Evolutionary conservation across 1,140 invertebrate species (phyloP).

Genomic region (Nephotettix cincticeps): DNA sequence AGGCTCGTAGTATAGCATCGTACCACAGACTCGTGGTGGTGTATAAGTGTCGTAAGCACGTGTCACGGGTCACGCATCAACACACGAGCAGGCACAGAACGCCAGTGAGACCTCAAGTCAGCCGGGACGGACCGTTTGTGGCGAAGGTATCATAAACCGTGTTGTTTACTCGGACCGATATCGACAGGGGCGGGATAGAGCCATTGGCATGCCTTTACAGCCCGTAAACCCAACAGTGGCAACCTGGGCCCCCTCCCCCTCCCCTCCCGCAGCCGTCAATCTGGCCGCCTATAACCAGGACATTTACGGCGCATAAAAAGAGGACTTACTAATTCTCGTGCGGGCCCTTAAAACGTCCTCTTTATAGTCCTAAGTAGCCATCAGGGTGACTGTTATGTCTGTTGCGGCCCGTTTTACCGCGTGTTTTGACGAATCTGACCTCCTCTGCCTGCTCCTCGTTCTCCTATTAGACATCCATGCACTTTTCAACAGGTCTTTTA

Average conservation of each 20-base stretch:
- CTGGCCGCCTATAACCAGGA: background rate
- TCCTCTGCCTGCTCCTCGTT: background rate
- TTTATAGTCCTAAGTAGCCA: background rate
- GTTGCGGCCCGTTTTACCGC: background rate
- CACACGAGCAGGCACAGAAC: no score
- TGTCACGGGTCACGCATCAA: no score
- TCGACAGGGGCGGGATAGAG: no score
- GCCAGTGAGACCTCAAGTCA: no score
- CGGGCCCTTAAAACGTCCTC: background rate
- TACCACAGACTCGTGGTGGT: no score
- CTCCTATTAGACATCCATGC: background rate
- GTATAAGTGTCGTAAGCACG: no score
- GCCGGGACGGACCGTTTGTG: no score
- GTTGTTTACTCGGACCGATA: background rate
- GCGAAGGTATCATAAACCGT: background rate
- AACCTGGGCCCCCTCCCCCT: background rate
- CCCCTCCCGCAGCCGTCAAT: background rate
- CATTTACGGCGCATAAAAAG: slow-evolving; percentile 2
- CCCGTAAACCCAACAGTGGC: background rate
- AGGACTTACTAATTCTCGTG: background rate
- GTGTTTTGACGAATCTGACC: background rate
- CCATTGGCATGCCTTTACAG: background rate
- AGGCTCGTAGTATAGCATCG: no score
- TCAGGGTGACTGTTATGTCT: background rate
- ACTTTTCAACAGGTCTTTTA: background rate